These are phyloP conservation scores for Bradypus variegatus DNA, from an alignment of 2,797 vertebrate species.

Conservation along the genomic window DNA sequence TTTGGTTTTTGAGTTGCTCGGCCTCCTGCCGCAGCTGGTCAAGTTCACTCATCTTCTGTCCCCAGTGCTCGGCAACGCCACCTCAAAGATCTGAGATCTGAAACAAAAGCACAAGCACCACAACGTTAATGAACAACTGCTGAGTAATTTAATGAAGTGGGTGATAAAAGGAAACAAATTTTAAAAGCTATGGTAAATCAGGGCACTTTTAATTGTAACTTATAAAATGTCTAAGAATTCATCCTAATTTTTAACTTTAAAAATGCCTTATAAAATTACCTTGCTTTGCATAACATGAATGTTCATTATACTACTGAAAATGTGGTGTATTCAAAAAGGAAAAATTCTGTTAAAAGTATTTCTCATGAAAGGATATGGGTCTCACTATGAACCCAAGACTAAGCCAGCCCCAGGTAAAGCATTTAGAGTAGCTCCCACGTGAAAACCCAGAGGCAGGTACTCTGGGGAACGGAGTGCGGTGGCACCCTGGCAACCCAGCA, in stretches of 20 bases:
- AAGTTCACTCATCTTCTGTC: slow-evolving; percentile 98
- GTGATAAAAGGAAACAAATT: background rate
- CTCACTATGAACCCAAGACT: background rate
- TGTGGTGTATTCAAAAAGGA: background rate
- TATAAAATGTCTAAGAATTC: background rate
- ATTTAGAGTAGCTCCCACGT: background rate
- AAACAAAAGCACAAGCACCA: slow-evolving; percentile 49
- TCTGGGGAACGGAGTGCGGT: background rate
- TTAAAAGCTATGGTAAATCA: background rate
- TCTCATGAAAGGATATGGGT: background rate
- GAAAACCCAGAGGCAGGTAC: background rate
- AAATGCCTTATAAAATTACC: background rate
- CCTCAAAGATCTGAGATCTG: slow-evolving; percentile 88
- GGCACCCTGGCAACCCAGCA: background rate
- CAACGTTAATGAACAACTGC: background rate
- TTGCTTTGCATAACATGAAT: background rate
- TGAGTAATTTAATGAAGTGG: background rate
- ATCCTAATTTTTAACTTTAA: background rate
- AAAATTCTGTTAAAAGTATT: background rate
- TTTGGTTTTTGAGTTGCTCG: slow-evolving; percentile 67
- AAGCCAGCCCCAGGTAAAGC: background rate
- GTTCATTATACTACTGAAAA: background rate
- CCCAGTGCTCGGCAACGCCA: slow-evolving; percentile 83
- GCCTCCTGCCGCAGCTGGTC: slow-evolving; percentile 75
- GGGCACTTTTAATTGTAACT: background rate